Conservation (phyloP, 2,113 vertebrate species). For the Nestor notabilis region DNA sequence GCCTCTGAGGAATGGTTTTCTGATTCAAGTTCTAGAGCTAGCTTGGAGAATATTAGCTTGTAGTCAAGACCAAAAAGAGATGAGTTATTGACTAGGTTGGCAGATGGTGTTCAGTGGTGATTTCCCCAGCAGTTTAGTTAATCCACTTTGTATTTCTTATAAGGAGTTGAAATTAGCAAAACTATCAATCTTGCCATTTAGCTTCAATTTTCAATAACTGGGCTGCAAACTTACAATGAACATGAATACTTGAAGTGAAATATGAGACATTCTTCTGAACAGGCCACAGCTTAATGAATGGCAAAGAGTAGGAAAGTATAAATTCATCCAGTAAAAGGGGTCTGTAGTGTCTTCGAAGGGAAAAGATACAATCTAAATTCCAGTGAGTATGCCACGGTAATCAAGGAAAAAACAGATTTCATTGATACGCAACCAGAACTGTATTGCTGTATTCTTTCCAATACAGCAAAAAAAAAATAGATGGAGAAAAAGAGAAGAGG, state of each 20-base stretch:
- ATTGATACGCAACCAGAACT: neutral
- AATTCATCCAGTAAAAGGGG: neutral
- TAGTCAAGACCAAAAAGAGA: neutral
- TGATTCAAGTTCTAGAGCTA: neutral
- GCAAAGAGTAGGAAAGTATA: neutral
- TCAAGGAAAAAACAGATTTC: neutral
- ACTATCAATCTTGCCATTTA: neutral
- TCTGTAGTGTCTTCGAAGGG: neutral
- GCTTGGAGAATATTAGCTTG: neutral
- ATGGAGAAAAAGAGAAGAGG: neutral
- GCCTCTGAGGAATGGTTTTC: neutral
- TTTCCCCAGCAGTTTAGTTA: neutral
- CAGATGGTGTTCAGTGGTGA: neutral
- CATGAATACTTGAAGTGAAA: neutral
- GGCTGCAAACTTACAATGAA: neutral
- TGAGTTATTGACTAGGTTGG: neutral
- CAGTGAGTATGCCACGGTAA: neutral
- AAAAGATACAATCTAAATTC: neutral
- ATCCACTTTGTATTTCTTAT: neutral
- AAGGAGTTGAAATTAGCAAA: neutral
- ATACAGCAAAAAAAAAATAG: neutral
- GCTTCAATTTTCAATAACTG: neutral
- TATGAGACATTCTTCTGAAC: neutral
- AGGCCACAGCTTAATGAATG: accelerated
- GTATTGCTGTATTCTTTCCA: neutral